Percentiles rank a stretch among this genome's conserved stretches.
Evolutionary conservation across 2,113 vertebrate species (phyloP).

Genomic region (cattle (Bos taurus)): DNA sequence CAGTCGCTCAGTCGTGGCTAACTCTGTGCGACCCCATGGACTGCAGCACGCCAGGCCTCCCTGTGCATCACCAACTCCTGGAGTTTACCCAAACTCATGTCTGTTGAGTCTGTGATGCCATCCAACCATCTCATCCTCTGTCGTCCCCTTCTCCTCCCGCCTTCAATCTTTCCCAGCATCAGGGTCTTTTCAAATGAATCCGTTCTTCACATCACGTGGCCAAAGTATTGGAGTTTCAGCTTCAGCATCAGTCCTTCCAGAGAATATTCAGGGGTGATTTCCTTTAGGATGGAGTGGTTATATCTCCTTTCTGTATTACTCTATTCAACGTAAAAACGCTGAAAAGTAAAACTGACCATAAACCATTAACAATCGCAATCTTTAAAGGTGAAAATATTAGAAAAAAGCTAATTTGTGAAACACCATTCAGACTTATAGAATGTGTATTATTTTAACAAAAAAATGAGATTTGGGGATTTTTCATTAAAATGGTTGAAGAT

Average conservation of each 20-base stretch:
- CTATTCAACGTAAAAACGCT: neutral
- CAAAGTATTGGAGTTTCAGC: neutral
- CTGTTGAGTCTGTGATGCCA: neutral
- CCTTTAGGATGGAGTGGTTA: neutral
- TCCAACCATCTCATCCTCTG: neutral
- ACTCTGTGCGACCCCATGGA: neutral
- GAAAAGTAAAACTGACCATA: neutral
- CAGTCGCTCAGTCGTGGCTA: accelerated
- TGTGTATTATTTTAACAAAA: neutral
- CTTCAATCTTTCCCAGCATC: neutral
- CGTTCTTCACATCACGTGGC: accelerated
- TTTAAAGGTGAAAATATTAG: neutral
- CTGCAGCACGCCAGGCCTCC: neutral
- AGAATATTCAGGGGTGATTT: neutral
- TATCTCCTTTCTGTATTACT: neutral
- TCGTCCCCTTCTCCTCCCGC: neutral
- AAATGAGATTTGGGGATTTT: neutral
- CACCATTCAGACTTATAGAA: neutral
- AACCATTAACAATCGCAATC: accelerated
- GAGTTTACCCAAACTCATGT: neutral
- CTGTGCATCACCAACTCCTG: accelerated
- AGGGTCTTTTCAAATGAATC: neutral
- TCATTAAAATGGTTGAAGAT: neutral
- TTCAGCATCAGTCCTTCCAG: neutral
- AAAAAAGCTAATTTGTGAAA: neutral